Percentiles rank a stretch among this genome's conserved stretches.
Evolutionary conservation across 2,888 invertebrate species (phyloP).

Genomic region (Sarcophaga subvicina): DNA sequence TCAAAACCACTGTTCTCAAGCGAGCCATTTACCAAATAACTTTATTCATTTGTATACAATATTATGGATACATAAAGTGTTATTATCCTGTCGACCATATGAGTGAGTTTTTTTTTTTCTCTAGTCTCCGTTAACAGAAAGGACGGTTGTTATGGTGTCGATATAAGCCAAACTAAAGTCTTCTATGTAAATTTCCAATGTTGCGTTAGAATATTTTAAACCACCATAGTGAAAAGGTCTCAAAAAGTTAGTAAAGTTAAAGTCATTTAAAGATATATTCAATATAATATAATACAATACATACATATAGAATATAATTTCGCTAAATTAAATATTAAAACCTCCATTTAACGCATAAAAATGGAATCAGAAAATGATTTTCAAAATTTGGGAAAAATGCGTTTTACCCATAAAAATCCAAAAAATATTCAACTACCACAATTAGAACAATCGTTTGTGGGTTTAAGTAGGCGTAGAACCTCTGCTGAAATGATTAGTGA

Average conservation of each 20-base stretch:
- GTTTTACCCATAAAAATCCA: slow-evolving; percentile 27
- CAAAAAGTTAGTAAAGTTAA: slow-evolving; percentile 9
- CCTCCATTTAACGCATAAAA: slow-evolving; percentile 75
- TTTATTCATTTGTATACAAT: neutral
- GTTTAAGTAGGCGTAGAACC: slow-evolving; percentile 84
- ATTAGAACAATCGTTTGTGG: slow-evolving; percentile 53
- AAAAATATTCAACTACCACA: slow-evolving; percentile 58
- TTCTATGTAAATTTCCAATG: slow-evolving; percentile 45
- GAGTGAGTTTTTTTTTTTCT: slow-evolving; percentile 49
- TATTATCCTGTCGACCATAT: slow-evolving; percentile 41
- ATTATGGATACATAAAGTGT: slow-evolving; percentile 7
- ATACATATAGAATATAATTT: slow-evolving; percentile 68
- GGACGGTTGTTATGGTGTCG: slow-evolving; percentile 67
- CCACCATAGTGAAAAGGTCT: slow-evolving; percentile 50
- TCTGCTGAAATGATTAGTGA: slow-evolving; percentile 92
- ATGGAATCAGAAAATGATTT: slow-evolving; percentile 54
- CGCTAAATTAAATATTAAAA: slow-evolving; percentile 74
- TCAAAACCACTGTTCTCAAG: neutral
- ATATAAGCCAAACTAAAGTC: slow-evolving; percentile 49
- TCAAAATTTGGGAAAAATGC: slow-evolving; percentile 41
- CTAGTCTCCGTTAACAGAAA: slow-evolving; percentile 25
- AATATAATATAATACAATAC: neutral
- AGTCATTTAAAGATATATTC: neutral
- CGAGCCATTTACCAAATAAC: neutral
- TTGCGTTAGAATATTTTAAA: slow-evolving; percentile 44